Evolutionary conservation across 2,113 vertebrate species (phyloP), one percentile per base, ranked within the genome.

Genomic region (Monopterus albus): DNA sequence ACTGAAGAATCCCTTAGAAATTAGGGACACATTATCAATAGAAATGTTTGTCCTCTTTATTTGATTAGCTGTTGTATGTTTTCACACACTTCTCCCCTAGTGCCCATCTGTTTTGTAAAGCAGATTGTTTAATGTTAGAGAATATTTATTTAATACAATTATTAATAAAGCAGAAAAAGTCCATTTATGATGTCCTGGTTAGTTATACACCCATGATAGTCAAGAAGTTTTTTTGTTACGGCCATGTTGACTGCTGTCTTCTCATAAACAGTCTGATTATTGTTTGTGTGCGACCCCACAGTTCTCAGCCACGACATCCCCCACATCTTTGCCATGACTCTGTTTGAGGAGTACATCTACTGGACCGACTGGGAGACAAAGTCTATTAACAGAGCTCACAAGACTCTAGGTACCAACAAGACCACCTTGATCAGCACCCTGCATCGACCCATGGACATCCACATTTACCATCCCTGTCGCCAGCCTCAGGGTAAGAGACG

Each of bases 321-420:
- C 0, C 97, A 99, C 92, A 99, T 99, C 92, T 99, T 99, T 0
- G 97, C 97, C 0, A 95, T 98, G 93, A 97, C 97, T 3, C 91
- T 99, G 85, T 99, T 98, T 39, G 97, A 99, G 88, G 97, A 99
- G 79, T 96, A 94, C 38, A 96, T 99, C 65, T 98, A 99, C 92
- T 99, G 97, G 97, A 98, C 97, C 0, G 97, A 99, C 91, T 98
- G 97, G 97, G 97, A 99, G 89, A 99, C 97, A 39, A 99, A 99
- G 76, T 98, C 97, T 74, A 98, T 99, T 85, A 98, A 98, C 92
- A 84, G 97, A 52, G 96, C 96, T 26, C 97, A 99, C 85, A 98
- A 99, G 88, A 94, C 93, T 0, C 95, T 95, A 0, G 97, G 97
- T 1, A 91, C 92, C 87, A 96, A 98, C 89, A 98, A 98, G 77